Percentiles rank a stretch among this genome's conserved stretches.
These are phyloP conservation scores for Muscicapa comitata DNA, from an alignment of 2,797 vertebrate species.

Conservation along the genomic window DNA sequence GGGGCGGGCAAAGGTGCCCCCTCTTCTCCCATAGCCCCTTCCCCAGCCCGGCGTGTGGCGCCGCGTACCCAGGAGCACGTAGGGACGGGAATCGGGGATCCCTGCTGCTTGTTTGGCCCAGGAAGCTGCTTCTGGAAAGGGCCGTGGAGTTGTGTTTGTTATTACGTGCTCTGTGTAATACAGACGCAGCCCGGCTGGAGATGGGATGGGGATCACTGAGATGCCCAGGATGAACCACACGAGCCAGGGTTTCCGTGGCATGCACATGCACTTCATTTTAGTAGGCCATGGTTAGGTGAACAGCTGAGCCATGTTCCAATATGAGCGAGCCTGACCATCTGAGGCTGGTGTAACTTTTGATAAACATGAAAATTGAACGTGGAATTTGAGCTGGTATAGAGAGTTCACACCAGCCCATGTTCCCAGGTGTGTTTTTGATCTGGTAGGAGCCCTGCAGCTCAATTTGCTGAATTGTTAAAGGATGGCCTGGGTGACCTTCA, in stretches of 20 bases:
- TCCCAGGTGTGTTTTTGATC: neutral
- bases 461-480: neutral
- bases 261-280: rapidly evolving
- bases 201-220: rapidly evolving
- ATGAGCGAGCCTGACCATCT: neutral
- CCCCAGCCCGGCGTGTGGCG: rapidly evolving
- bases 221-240: rapidly evolving
- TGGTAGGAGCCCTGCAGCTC: neutral
- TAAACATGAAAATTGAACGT: neutral
- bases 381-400: neutral
- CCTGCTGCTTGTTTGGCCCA: rapidly evolving
- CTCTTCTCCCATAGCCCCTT: neutral
- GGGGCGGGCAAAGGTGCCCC: neutral
- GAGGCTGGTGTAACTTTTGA: neutral
- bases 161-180: rapidly evolving
- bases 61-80: rapidly evolving
- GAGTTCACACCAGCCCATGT: neutral
- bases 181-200: rapidly evolving
- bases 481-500: neutral
- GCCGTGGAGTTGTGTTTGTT: rapidly evolving
- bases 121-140: neutral
- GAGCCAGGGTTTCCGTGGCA: rapidly evolving
- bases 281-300: rapidly evolving
- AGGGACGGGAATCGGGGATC: neutral
- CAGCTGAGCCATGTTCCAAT: rapidly evolving